Percentiles rank a stretch among this genome's conserved stretches.
These are phyloP conservation scores for mouse (Mus musculus) DNA, from an alignment of 2,113 vertebrate genomes.

Conservation along the genomic window DNA sequence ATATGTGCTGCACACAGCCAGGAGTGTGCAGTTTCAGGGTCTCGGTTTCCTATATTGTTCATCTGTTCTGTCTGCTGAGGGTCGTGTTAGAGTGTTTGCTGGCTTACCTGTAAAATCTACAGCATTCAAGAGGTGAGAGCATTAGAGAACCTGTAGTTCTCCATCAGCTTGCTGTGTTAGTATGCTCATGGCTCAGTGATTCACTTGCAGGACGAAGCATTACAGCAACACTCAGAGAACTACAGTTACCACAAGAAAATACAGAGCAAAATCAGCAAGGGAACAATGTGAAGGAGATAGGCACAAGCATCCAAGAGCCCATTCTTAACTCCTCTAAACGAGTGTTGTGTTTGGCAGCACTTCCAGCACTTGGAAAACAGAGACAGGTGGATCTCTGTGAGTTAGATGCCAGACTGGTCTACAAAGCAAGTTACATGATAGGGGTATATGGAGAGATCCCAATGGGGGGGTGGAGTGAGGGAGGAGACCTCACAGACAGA, in stretches of 20 bases:
- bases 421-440: neutral
- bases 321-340: neutral
- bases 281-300: neutral
- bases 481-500: neutral
- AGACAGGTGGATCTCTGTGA: neutral
- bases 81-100: neutral
- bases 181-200: neutral
- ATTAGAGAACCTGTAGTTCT: neutral
- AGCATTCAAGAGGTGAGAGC: neutral
- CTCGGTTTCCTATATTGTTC: neutral
- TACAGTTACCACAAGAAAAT: neutral
- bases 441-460: neutral
- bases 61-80: neutral
- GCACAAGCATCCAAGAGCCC: neutral
- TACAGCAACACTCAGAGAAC: neutral
- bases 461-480: neutral
- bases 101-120: neutral
- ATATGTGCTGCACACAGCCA: rapidly evolving
- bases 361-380: neutral
- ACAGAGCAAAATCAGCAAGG: constrained; percentile 8
- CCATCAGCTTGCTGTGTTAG: rapidly evolving
- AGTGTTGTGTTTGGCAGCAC: neutral
- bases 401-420: neutral
- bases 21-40: neutral
- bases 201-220: neutral